Base-by-base conservation (phyloP, 2,113 vertebrate genomes). In the Lathamus discolor region DNA sequence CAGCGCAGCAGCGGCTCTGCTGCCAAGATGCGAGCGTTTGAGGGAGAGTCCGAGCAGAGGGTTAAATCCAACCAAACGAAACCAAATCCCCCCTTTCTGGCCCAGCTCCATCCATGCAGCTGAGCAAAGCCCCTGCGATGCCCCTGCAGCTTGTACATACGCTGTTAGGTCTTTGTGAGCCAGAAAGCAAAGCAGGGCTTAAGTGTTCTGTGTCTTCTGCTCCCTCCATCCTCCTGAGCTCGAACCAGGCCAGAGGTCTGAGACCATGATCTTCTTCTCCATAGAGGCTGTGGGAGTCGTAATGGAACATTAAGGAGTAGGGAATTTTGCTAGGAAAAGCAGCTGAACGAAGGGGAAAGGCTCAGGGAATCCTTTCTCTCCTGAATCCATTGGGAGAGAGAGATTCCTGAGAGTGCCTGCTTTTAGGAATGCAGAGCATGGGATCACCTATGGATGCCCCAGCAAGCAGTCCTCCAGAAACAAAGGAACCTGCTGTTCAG, bases 91-190 rank as follows among this genome's bases (percentile, higher is more conserved):
- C 87, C 83, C 79, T 88, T 66, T 44, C 46, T 75, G 80, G 83
- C 88, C 86, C 87, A 76, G 41, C 90, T 83, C 92, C 94, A 75
- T 83, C 80, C 66, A 57, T 59, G 5, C 76, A 85, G 10, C 88
- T 33, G 88, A 89, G 88, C 81, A 89, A 76, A 80, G 69, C 43
- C 69, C 54, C 83, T 44, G 37, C 57, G 76, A 69, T 68, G 92
- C 90, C 88, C 91, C 51, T 17, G 76, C 89, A 93, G 97, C 95
- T 96, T 97, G 96, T 96, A 88, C 29, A 93, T 92, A 80, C 16
- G 95, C 96, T 88, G 80, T 85, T 77, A 92, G 90, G 82, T 70
- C 89, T 93, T 80, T 89, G 95, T 96, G 93, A 96, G 86, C 91
- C 92, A 87, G 95, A 96, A 87, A 96, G 77, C 88, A 86, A 86